Evolutionary conservation across 2,113 vertebrate species (phyloP).

Genomic region (Xyrauchen texanus): DNA sequence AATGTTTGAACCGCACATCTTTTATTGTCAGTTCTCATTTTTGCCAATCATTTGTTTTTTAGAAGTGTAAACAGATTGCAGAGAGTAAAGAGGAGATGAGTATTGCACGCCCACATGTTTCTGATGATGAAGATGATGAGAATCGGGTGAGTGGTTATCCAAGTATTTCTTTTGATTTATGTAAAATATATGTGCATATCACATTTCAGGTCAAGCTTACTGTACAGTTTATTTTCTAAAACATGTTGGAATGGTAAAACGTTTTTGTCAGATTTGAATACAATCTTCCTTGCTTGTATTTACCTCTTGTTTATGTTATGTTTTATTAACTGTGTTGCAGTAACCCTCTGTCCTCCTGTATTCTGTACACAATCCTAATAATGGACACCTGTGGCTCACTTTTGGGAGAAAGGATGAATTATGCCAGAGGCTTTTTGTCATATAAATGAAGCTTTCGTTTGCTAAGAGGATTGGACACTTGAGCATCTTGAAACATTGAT

Average conservation of each 20-base stretch:
- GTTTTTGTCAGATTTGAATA: too few species aligned
- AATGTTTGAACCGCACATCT: too few species aligned
- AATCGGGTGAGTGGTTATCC: slow-evolving; percentile 71
- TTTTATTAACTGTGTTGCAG: slow-evolving; percentile 15
- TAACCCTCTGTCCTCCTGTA: slow-evolving; percentile 23
- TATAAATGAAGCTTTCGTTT: slow-evolving; percentile 4
- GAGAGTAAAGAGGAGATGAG: slow-evolving; percentile 97
- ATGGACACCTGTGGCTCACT: background rate
- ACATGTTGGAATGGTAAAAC: too few species aligned
- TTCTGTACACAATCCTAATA: background rate
- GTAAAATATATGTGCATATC: too few species aligned
- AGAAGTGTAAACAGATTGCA: slow-evolving; percentile 99
- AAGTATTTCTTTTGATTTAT: too few species aligned
- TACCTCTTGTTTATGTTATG: background rate
- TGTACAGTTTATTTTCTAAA: too few species aligned
- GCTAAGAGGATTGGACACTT: slow-evolving; percentile 4
- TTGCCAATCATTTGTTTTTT: background rate
- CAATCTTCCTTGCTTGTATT: background rate
- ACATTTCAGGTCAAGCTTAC: too few species aligned
- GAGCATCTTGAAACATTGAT: slow-evolving; percentile 12
- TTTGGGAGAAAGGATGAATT: slow-evolving; percentile 7
- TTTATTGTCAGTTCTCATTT: too few species aligned
- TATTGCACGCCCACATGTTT: slow-evolving; percentile 89
- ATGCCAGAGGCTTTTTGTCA: slow-evolving; percentile 4
- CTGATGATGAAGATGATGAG: slow-evolving; percentile 79